Evolutionary conservation across 2,113 vertebrate genomes (phyloP).

Genomic region (Panurus biarmicus): DNA sequence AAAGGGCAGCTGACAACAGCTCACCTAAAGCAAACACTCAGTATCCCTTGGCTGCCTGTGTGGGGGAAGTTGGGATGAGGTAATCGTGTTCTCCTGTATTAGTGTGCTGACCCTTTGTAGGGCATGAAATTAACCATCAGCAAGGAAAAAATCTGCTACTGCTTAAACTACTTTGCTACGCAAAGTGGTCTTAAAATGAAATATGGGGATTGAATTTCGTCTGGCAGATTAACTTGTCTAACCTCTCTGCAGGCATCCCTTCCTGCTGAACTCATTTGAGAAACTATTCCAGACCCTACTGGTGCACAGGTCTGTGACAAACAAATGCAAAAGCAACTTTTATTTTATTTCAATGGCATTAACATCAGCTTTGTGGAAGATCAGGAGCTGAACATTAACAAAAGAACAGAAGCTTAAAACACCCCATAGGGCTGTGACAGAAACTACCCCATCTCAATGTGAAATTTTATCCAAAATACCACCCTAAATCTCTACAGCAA

Average conservation of each 20-base stretch:
- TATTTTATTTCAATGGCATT: neutral
- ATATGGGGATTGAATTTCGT: constrained; percentile 70
- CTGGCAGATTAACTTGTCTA: constrained; percentile 68
- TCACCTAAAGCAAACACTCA: constrained; percentile 28
- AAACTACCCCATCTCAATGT: neutral
- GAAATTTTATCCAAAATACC: neutral
- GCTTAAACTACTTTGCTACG: constrained; percentile 75
- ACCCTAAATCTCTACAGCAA: neutral
- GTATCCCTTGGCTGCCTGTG: neutral
- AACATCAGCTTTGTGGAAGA: neutral
- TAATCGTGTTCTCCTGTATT: constrained; percentile 62
- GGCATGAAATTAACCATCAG: constrained; percentile 76
- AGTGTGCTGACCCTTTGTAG: constrained; percentile 71
- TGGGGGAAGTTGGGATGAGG: constrained; percentile 40
- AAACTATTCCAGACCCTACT: neutral
- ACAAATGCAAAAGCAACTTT: neutral
- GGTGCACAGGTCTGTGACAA: neutral
- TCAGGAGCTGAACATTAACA: neutral
- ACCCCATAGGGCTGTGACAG: neutral
- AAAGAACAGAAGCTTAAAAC: neutral
- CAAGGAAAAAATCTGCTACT: constrained; percentile 70
- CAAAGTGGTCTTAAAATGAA: constrained; percentile 74
- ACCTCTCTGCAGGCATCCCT: constrained; percentile 61
- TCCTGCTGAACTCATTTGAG: constrained; percentile 47
- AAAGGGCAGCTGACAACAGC: constrained; percentile 50